phyloP scores from a whole-genome alignment of 2,888 invertebrate species.

The Limnephilus lunatus region DNA sequence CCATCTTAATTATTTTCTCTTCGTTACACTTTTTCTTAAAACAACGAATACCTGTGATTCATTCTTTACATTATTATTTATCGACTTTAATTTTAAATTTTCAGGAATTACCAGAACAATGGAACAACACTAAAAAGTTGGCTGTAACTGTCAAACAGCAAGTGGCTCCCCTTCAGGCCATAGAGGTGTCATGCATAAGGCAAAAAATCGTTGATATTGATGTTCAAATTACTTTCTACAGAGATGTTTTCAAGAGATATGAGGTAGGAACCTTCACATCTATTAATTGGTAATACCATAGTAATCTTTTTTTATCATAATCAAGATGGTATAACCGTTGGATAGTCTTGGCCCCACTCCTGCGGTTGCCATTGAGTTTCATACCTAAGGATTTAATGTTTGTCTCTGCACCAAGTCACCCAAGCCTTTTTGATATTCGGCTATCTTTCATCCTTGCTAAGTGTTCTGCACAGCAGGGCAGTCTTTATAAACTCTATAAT shows the following conservation, averaged over 20 bases:
- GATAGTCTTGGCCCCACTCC: not conserved
- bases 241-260: constrained; percentile 92
- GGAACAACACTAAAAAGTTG: constrained; percentile 96
- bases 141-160: constrained; percentile 94
- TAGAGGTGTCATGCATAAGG: constrained; percentile 93
- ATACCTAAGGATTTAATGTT: not conserved
- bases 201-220: constrained; percentile 93
- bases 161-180: constrained; percentile 95
- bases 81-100: not conserved
- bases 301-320: not conserved
- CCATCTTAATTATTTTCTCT: not conserved
- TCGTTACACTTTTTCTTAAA: not conserved
- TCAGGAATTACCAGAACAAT: constrained; percentile 95
- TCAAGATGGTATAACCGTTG: too few relatives aligned
- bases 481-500: not conserved
- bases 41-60: not conserved
- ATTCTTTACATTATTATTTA: not conserved
- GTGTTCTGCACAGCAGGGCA: not conserved
- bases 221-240: constrained; percentile 86
- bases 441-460: not conserved
- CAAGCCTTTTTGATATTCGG: not conserved
- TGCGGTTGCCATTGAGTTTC: not conserved
- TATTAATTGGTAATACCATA: not conserved
- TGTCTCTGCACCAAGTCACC: not conserved
- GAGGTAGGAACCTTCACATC: constrained; percentile 68